A percentile compares a stretch with the other conserved stretches of the same genome.
These are phyloP conservation scores for Mobula hypostoma DNA, from an alignment of 2,113 vertebrate genomes.

Conservation along the genomic window DNA sequence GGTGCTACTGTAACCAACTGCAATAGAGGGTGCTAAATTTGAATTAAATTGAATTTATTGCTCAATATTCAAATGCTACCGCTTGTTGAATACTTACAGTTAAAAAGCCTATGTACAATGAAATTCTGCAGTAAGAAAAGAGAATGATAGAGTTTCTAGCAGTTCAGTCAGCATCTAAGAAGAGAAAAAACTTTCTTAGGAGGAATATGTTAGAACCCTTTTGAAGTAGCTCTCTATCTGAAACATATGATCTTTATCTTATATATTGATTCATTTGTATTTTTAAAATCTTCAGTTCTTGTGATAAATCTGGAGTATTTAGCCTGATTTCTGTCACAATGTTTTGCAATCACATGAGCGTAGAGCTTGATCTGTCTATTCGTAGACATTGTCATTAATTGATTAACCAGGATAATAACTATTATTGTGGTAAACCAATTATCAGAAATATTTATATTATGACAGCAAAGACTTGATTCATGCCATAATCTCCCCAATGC, in stretches of 20 bases:
- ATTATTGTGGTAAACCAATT: not conserved
- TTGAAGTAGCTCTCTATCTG: not conserved
- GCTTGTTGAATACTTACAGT: not conserved
- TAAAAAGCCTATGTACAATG: not conserved
- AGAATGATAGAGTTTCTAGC: not conserved
- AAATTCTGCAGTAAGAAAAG: not conserved
- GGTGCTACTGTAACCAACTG: not conserved
- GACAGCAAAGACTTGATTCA: not conserved
- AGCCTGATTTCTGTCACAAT: not conserved
- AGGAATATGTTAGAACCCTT: not conserved
- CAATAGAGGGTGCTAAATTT: not conserved
- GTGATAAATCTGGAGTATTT: not conserved
- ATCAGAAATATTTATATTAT: not conserved
- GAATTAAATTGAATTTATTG: not conserved
- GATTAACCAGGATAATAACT: not conserved
- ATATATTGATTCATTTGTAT: not conserved
- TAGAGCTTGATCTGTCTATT: not conserved
- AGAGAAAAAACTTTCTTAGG: not conserved
- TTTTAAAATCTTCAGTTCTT: not conserved
- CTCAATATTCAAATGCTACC: not conserved
- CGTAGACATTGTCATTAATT: not conserved
- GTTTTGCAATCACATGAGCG: not conserved
- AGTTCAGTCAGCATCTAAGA: not conserved
- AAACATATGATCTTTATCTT: not conserved
- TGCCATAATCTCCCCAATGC: not conserved